Conservation (phyloP, 2,888 invertebrate species). For the Drosophila meridiana region DNA sequence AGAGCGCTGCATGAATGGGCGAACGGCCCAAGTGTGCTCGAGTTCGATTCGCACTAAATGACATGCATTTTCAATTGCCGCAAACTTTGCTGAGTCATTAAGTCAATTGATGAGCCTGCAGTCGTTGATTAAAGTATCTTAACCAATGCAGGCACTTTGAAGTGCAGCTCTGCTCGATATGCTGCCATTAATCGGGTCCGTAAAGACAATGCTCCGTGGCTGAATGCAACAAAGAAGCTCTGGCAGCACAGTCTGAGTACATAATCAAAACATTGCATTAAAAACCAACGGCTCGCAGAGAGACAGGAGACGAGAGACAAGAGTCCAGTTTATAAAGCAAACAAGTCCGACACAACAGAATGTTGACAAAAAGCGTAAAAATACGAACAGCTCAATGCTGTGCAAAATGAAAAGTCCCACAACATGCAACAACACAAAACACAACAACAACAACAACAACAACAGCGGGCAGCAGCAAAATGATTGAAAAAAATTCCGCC, state of each 20-base stretch:
- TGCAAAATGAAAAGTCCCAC: conserved; percentile 56
- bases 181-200: conserved; percentile 3
- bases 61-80: conserved; percentile 46
- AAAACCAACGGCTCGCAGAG: conserved; percentile 48
- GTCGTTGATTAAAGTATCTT: conserved; percentile 26
- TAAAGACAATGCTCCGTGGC: conserved; percentile 3
- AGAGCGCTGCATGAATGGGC: conserved; percentile 73
- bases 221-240: conserved; percentile 13
- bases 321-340: conserved; percentile 42
- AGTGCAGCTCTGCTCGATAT: conserved; percentile 13
- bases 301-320: conserved; percentile 14
- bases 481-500: conserved; percentile 24
- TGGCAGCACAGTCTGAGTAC: conserved; percentile 12
- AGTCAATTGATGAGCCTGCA: conserved; percentile 58
- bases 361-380: conserved; percentile 74
- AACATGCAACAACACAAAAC: conserved; percentile 44
- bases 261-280: conserved; percentile 75
- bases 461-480: conserved; percentile 31
- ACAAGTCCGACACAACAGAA: conserved; percentile 65
- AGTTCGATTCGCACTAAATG: conserved; percentile 53
- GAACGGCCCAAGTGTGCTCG: conserved; percentile 68
- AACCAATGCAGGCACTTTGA: conserved; percentile 20
- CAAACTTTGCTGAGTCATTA: conserved; percentile 72
- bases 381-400: conserved; percentile 62
- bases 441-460: conserved; percentile 24